A percentile compares a stretch with the other conserved stretches of the same genome.
Evolutionary conservation across 2,113 vertebrate species (phyloP).

Genomic region (Boleophthalmus pectinirostris): DNA sequence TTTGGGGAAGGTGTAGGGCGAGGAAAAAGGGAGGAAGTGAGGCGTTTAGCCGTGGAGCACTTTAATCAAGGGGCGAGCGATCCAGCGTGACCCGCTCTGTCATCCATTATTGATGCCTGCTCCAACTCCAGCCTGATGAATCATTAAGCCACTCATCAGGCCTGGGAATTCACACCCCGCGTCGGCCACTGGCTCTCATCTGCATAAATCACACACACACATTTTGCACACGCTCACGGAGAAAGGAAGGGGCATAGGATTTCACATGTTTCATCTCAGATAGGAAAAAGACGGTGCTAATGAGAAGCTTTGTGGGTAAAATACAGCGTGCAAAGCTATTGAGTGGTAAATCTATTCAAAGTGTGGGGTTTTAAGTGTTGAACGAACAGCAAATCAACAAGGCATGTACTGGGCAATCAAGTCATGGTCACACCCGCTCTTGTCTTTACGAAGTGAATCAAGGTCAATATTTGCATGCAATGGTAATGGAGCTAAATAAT

Average conservation of each 20-base stretch:
- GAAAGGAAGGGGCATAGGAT: constrained; percentile 19
- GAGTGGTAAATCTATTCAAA: neutral
- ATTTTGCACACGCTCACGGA: constrained; percentile 51
- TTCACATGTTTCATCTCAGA: constrained; percentile 1
- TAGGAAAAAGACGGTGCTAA: neutral
- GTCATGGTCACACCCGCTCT: neutral
- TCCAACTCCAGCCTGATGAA: constrained; percentile 72
- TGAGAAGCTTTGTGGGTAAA: neutral
- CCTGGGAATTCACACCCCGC: constrained; percentile 72
- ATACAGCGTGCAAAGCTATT: neutral
- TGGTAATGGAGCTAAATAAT: neutral
- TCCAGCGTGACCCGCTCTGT: constrained; percentile 75
- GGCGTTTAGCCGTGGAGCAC: constrained; percentile 71
- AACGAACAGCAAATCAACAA: neutral
- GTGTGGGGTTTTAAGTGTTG: neutral
- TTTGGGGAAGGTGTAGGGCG: constrained; percentile 48
- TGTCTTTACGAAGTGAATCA: neutral
- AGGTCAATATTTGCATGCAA: neutral
- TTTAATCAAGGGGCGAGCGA: constrained; percentile 77
- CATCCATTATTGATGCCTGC: constrained; percentile 79
- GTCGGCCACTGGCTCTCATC: constrained; percentile 66
- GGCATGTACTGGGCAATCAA: neutral
- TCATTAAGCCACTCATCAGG: constrained; percentile 78
- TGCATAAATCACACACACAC: constrained; percentile 71
- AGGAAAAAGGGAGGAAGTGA: constrained; percentile 65